These are phyloP conservation scores for Scaptomyza caliginosa DNA, from an alignment of 2,888 invertebrate genomes.

Conservation along the genomic window DNA sequence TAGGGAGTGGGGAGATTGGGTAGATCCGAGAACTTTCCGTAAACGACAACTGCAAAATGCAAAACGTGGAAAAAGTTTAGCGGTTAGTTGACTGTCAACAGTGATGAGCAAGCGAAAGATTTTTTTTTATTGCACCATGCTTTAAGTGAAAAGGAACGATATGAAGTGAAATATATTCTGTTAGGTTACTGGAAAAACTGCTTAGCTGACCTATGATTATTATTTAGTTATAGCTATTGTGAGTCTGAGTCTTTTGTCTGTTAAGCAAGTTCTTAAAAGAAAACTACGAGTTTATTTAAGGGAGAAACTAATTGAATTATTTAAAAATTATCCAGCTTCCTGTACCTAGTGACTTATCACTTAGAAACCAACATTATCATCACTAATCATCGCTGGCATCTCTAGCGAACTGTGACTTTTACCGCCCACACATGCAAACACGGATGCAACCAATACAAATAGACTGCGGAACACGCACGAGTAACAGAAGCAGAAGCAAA, in stretches of 20 bases:
- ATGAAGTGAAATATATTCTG: background rate
- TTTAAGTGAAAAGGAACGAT: background rate
- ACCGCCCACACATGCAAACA: slow-evolving; percentile 51
- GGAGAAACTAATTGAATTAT: too few species aligned
- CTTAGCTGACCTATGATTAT: too few species aligned
- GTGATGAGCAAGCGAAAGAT: slow-evolving; percentile 64
- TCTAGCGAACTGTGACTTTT: slow-evolving; percentile 39
- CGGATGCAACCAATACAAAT: slow-evolving; percentile 27
- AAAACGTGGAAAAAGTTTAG: slow-evolving; percentile 64
- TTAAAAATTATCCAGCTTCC: too few species aligned
- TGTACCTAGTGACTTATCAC: background rate
- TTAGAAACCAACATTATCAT: background rate
- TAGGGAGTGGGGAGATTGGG: slow-evolving; percentile 7
- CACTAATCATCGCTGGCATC: slow-evolving; percentile 38
- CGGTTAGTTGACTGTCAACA: slow-evolving; percentile 52
- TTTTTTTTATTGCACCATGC: slow-evolving; percentile 30
- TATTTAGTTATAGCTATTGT: too few species aligned
- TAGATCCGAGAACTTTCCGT: slow-evolving; percentile 53
- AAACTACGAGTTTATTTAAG: too few species aligned
- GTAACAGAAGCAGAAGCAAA: slow-evolving; percentile 5
- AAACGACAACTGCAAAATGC: slow-evolving; percentile 68
- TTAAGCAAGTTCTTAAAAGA: too few species aligned
- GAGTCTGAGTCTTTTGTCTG: too few species aligned
- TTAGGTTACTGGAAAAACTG: too few species aligned
- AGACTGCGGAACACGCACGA: slow-evolving; percentile 53